Base-by-base conservation (phyloP, 2,113 vertebrate species). In the Hippocampus guttulatus region DNA sequence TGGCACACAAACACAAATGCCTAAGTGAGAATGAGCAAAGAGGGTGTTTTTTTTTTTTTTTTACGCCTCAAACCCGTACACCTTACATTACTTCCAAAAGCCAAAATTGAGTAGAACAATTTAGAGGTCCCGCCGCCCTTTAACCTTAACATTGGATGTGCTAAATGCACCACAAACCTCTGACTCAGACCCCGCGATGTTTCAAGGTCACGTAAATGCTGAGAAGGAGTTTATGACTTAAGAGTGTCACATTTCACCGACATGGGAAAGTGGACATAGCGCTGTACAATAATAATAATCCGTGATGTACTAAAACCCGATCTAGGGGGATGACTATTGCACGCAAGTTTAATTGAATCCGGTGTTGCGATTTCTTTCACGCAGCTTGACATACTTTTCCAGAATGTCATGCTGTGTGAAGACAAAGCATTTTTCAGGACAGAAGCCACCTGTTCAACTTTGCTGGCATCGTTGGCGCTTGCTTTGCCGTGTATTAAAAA, bases 101-200 rank as follows among this genome's bases (percentile, higher is more conserved):
- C 15, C 18, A 49, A 5, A 6, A 18, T 51, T 51, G 47, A 51
- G 47, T 16, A 51, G 16, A 51, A 51, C 47, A 18, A 51, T 16
- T 51, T 20, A 16, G 16, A 18, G 10, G 51, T 54, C 20, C 51
- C 78, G 69, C 52, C 38, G 63, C 71, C 79, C 65, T 57, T 76
- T 49, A 74, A 79, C 79, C 67, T 52, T 62, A 67, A 68, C 55
- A 58, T n/a, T 54, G 20, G 70, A 61, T 80, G 75, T 65, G 38
- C 72, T 3, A 33, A 64, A 55, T 47, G 66, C n/a, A 74, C 63
- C 61, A 30, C 15, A 43, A 67, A 49, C 43, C 47, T 57, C 20
- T 76, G 64, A 81, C 40, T 74, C 73, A 27, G 55, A 15, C 55
- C 67, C 62, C 52, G 58, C 27, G 57, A 40, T 27, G 38, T 51